Evolutionary conservation across 2,113 vertebrate species (phyloP).

Genomic region (Acanthochromis polyacanthus): DNA sequence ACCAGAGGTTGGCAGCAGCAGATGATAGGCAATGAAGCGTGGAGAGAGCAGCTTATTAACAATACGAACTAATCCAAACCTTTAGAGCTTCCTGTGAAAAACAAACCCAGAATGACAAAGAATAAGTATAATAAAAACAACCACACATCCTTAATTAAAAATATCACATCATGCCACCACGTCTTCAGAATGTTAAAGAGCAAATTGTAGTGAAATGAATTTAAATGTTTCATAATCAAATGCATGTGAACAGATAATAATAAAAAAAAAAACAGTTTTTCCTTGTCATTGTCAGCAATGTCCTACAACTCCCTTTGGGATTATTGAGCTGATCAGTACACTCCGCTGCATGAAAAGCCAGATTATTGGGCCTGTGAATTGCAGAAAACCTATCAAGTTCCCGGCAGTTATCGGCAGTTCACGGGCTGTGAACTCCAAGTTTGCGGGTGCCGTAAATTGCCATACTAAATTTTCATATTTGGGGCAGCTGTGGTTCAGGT

Average conservation of each 20-base stretch:
- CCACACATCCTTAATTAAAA: neutral
- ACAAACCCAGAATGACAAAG: slow-evolving; percentile 76
- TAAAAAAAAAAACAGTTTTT: too few relatives aligned
- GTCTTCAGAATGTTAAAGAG: neutral
- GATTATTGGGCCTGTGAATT: too few relatives aligned
- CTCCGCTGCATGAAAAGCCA: too few relatives aligned
- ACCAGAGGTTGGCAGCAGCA: slow-evolving; percentile 4
- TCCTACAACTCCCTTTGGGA: too few relatives aligned
- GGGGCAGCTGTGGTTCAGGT: too few relatives aligned
- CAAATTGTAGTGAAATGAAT: neutral
- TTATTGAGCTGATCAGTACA: too few relatives aligned
- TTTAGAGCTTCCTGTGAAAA: slow-evolving; percentile 95
- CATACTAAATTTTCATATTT: too few relatives aligned
- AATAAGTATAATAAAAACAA: slow-evolving; percentile 11
- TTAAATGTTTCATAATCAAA: neutral
- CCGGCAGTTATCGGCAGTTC: too few relatives aligned
- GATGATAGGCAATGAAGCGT: slow-evolving; percentile 22
- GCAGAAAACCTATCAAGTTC: too few relatives aligned
- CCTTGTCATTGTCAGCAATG: too few relatives aligned
- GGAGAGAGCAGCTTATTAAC: slow-evolving; percentile 28
- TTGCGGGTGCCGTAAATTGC: too few relatives aligned
- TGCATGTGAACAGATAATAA: neutral
- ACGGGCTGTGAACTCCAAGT: too few relatives aligned
- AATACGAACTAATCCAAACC: slow-evolving; percentile 89
- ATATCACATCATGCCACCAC: neutral